Conservation (phyloP, 37 sponge, comb jelly and placozoan genomes). For the Hormiphora californensis region DNA sequence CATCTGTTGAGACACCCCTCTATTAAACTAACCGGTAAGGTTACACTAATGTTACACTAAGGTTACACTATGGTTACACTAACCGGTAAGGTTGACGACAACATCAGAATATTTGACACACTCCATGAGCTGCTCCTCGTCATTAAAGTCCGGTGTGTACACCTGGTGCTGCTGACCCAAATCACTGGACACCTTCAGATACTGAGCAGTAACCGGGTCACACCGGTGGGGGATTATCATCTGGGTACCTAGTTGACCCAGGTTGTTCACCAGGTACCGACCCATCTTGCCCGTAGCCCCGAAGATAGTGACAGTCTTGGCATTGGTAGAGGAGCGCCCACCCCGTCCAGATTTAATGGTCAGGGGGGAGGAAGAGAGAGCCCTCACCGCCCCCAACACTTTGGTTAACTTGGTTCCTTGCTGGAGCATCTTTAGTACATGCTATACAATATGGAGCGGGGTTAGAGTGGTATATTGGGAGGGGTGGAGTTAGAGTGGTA, state of each 20-base stretch:
- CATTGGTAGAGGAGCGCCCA: constrained; percentile 91
- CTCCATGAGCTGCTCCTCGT: constrained; percentile 68
- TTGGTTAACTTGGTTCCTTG: too few species aligned
- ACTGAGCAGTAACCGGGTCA: constrained; percentile 38
- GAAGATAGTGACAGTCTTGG: constrained; percentile 91
- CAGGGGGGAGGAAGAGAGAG: not conserved
- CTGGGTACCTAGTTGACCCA: constrained; percentile 62
- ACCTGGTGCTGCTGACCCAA: constrained; percentile 1
- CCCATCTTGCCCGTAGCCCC: constrained; percentile 92
- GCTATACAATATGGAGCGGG: too few species aligned
- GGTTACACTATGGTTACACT: not conserved
- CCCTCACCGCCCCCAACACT: not conserved
- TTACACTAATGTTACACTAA: not conserved
- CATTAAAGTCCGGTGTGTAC: constrained; percentile 60
- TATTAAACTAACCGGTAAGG: too few species aligned
- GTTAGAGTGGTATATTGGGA: too few species aligned
- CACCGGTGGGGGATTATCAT: constrained; percentile 26
- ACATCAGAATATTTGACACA: constrained; percentile 79
- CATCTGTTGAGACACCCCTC: not conserved
- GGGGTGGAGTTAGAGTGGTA: too few species aligned
- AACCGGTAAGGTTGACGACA: constrained; percentile 83
- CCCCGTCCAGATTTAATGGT: constrained; percentile 68
- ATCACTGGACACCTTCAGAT: constrained; percentile 6
- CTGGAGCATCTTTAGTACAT: too few species aligned
- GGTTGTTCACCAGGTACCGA: constrained; percentile 84